Evolutionary conservation across 2,113 vertebrate genomes (phyloP).

Genomic region (Anseranas semipalmata): DNA sequence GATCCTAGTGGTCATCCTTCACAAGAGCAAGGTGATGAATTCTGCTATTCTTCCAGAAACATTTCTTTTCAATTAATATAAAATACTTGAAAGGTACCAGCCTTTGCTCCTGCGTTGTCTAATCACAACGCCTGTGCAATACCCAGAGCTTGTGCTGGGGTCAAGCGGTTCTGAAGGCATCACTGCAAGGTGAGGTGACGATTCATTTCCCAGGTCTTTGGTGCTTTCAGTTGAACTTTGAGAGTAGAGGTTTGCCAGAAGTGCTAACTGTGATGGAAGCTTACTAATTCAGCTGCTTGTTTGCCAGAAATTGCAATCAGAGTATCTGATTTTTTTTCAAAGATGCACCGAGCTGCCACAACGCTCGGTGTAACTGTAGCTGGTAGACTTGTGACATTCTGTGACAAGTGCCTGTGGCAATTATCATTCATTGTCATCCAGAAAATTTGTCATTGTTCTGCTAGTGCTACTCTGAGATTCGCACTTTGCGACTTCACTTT

Average conservation of each 20-base stretch:
- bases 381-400: not conserved
- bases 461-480: not conserved
- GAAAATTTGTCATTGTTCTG: constrained; percentile 15
- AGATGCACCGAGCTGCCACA: not conserved
- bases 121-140: not conserved
- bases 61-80: not conserved
- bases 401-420: not conserved
- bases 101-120: not conserved
- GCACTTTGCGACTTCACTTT: not conserved
- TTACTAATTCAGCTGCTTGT: not conserved
- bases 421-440: constrained; percentile 11
- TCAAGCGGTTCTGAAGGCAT: not conserved
- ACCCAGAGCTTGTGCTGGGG: rapidly evolving
- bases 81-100: not conserved
- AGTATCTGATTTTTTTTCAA: not conserved
- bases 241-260: not conserved
- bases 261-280: not conserved
- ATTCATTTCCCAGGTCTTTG: not conserved
- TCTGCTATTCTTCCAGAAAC: not conserved
- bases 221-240: not conserved
- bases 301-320: constrained; percentile 12
- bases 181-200: not conserved
- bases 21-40: not conserved
- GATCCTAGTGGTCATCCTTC: not conserved
- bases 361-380: not conserved